Conservation (phyloP, 2,888 invertebrate species). For the Sussaba pulchella region DNA sequence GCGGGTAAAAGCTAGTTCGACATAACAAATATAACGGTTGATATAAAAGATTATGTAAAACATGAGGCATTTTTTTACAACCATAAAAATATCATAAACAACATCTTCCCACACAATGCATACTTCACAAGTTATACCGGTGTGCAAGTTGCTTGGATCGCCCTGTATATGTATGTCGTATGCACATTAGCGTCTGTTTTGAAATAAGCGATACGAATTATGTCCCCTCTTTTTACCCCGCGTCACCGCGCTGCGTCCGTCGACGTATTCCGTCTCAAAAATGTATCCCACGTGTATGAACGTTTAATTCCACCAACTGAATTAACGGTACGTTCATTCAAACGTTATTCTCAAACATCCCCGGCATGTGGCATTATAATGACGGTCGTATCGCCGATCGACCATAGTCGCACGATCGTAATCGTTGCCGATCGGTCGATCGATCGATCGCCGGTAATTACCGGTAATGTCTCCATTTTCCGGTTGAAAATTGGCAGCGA, state of each 20-base stretch:
- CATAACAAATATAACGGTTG: no score
- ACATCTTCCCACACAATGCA: no score
- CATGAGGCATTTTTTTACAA: no score
- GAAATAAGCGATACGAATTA: conserved; percentile 37
- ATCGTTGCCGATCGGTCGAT: conserved; percentile 42
- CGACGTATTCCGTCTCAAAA: neutral
- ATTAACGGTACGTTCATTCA: neutral
- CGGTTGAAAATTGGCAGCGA: conserved; percentile 61
- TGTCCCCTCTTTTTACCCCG: conserved; percentile 47
- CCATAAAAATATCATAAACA: no score
- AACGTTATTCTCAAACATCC: conserved; percentile 2
- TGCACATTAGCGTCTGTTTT: conserved; percentile 27
- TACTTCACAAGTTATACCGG: no score
- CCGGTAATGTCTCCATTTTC: conserved; percentile 70
- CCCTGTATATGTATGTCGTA: no score
- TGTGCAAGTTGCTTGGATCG: no score
- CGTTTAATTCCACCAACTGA: neutral
- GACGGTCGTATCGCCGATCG: conserved; percentile 19
- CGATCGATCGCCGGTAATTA: conserved; percentile 11
- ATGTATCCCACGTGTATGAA: neutral
- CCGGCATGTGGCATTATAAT: neutral
- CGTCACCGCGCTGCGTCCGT: conserved; percentile 15
- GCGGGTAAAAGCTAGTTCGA: no score
- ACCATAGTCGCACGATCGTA: conserved; percentile 48
- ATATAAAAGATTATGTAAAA: no score